These are phyloP conservation scores for Sphaerophoria taeniata DNA, from an alignment of 2,888 invertebrate species.

Conservation along the genomic window DNA sequence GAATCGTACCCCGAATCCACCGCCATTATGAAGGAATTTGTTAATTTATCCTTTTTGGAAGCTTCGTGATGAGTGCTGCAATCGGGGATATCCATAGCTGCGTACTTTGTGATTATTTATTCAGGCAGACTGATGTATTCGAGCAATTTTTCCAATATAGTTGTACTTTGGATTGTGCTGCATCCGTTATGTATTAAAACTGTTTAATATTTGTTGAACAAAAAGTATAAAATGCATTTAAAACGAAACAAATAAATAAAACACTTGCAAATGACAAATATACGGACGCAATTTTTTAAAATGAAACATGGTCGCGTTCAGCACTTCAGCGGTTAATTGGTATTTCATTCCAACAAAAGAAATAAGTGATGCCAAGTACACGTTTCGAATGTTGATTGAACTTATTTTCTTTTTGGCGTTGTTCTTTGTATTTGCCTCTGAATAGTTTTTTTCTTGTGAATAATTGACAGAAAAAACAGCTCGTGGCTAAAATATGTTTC, in stretches of 20 bases:
- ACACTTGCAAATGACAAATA: slow-evolving; percentile 53
- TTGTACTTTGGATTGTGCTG: neutral
- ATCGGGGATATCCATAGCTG: slow-evolving; percentile 57
- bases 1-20: slow-evolving; percentile 65
- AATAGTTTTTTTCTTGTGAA: no score
- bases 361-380: slow-evolving; percentile 49
- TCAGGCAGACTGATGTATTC: neutral
- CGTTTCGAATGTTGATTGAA: no score
- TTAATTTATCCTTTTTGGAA: slow-evolving; percentile 44
- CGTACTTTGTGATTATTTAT: neutral
- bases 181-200: slow-evolving; percentile 49
- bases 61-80: slow-evolving; percentile 53
- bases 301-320: slow-evolving; percentile 36
- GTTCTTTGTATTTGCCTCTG: no score
- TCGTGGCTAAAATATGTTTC: no score
- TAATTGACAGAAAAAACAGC: no score
- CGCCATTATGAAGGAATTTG: slow-evolving; percentile 35
- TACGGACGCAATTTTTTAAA: slow-evolving; percentile 30
- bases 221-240: slow-evolving; percentile 21
- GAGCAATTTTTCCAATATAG: neutral
- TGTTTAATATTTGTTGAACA: slow-evolving; percentile 14
- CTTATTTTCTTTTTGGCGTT: no score
- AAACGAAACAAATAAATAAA: slow-evolving; percentile 65
- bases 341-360: slow-evolving; percentile 1
- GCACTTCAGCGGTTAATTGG: slow-evolving; percentile 33